These are phyloP conservation scores for Galemys pyrenaicus DNA, from an alignment of 2,113 vertebrate species.

Conservation along the genomic window DNA sequence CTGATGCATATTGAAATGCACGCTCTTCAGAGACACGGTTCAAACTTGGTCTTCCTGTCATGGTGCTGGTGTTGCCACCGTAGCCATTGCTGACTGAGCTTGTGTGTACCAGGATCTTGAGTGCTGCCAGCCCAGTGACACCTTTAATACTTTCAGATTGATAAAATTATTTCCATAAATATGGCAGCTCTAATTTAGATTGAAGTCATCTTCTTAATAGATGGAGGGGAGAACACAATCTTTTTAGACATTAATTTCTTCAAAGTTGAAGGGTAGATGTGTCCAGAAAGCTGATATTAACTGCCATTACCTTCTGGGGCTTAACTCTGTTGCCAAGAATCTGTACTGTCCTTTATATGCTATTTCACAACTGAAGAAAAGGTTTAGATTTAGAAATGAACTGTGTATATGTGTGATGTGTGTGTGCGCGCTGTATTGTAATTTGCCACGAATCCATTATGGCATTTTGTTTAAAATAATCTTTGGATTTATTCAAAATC, in stretches of 20 bases:
- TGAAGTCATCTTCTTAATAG: background rate
- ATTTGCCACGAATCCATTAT: background rate
- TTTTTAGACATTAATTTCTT: background rate
- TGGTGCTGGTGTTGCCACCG: background rate
- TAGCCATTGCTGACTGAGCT: background rate
- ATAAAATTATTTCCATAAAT: background rate
- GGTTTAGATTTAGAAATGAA: background rate
- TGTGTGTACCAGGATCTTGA: background rate
- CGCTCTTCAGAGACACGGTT: background rate
- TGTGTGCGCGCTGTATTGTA: background rate
- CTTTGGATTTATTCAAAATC: conserved; percentile 14
- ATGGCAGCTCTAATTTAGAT: background rate
- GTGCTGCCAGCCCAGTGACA: background rate
- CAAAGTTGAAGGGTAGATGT: background rate
- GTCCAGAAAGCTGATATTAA: conserved; percentile 11
- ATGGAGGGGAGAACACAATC: background rate
- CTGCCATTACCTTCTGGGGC: background rate
- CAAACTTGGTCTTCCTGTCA: background rate
- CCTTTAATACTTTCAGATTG: background rate
- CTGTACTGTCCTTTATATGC: background rate
- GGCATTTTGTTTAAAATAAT: conserved; percentile 7
- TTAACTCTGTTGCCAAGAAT: background rate
- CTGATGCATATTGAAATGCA: background rate
- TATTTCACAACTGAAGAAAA: background rate
- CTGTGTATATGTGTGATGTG: background rate